phyloP scores from a whole-genome alignment of 2,888 invertebrate species.

The Choristoneura rosaceana region DNA sequence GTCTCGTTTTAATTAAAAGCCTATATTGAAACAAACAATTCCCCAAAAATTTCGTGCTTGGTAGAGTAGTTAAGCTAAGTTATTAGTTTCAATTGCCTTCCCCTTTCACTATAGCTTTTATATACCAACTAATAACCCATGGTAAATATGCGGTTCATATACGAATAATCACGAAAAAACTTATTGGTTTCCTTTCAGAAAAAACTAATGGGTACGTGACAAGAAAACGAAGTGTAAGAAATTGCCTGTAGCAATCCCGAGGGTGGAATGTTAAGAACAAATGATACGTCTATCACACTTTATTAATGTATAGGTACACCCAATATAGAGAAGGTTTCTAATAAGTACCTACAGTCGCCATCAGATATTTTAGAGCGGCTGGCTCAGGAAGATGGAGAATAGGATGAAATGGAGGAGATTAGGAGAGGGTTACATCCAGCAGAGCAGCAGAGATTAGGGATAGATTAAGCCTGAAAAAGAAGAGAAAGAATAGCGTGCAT shows the following conservation, averaged over 20 bases:
- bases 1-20: background rate
- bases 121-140: background rate
- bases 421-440: too few relatives aligned
- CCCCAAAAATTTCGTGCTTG: background rate
- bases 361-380: too few relatives aligned
- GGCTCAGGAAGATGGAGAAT: too few relatives aligned
- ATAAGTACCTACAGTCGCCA: background rate
- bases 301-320: background rate
- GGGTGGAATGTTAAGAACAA: slow-evolving; percentile 5
- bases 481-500: too few relatives aligned
- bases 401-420: too few relatives aligned
- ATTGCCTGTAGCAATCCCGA: slow-evolving; percentile 6
- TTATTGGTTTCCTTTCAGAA: slow-evolving; percentile 37
- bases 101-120: background rate
- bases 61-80: background rate
- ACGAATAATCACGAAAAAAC: slow-evolving; percentile 13
- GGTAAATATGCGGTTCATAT: background rate
- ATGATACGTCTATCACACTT: slow-evolving; percentile 7
- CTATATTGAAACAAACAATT: background rate
- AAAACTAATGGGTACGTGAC: slow-evolving; percentile 39
- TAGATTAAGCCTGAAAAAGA: too few relatives aligned
- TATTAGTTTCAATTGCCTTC: background rate
- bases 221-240: slow-evolving; percentile 21
- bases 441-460: too few relatives aligned
- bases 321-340: background rate